Evolutionary conservation across 2,113 vertebrate species (phyloP).

Genomic region (Prolemur simus): DNA sequence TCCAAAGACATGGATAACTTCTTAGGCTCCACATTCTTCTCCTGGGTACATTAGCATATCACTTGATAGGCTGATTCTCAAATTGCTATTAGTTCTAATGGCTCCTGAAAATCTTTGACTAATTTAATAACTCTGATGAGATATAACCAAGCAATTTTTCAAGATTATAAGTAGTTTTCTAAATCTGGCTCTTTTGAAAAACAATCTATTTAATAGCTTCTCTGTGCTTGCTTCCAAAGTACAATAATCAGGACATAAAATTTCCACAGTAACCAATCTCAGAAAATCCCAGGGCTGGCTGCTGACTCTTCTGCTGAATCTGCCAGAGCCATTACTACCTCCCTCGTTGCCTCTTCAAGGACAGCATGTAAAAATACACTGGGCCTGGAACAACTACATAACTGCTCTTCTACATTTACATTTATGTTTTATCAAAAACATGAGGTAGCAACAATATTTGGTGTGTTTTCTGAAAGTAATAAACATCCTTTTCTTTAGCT

Average conservation of each 20-base stretch:
- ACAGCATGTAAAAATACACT: not conserved
- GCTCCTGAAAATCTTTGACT: not conserved
- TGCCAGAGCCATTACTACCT: not conserved
- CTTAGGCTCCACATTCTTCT: not conserved
- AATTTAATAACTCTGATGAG: constrained; percentile 20
- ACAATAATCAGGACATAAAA: constrained; percentile 33
- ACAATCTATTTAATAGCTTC: constrained; percentile 44
- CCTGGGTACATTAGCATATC: not conserved
- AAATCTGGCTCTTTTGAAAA: constrained; percentile 46
- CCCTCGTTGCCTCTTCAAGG: not conserved
- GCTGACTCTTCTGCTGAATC: not conserved
- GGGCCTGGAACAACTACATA: not conserved
- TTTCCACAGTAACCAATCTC: constrained; percentile 58
- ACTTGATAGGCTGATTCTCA: not conserved
- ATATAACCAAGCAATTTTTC: not conserved
- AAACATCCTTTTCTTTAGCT: not conserved
- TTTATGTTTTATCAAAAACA: constrained; percentile 27
- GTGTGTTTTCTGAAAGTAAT: constrained; percentile 12
- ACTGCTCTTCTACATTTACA: not conserved
- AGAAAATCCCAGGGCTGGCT: constrained; percentile 12
- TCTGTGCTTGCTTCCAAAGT: constrained; percentile 50
- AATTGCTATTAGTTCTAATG: constrained; percentile 32
- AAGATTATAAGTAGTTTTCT: constrained; percentile 15
- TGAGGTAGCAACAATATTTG: not conserved
- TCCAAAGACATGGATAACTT: not conserved